Evolutionary conservation across 2,888 invertebrate genomes (phyloP), one percentile per base, ranked within the genome.

Genomic region (Microchrysa polita): DNA sequence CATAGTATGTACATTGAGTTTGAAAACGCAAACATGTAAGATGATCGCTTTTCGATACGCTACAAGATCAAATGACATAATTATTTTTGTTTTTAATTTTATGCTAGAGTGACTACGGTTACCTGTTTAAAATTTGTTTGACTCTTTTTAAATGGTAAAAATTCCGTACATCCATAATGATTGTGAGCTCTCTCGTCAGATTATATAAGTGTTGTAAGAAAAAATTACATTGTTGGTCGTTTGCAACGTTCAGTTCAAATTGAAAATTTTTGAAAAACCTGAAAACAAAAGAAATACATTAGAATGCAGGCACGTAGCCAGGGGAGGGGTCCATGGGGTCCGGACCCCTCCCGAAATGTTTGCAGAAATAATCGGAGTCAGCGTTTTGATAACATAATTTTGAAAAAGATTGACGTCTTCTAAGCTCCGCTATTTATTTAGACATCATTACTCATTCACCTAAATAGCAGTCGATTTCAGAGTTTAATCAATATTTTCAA

Each of bases 251-350:
- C 67, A 84, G 78, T 75, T 80, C 80, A 78, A 84, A 83, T 79
- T 83, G 82, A 76, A 83, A 83, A 78, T 83, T 82, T 77, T 78
- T 80, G 78, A 84, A 84, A 78, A 83, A 84, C 78, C 84, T 84
- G 78, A 69, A 69, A 34, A 34, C 7, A 34, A 34, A 7, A 34
- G 27, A 34, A n/a, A 34, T 34, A 34, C 2, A 23, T 34, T 34
- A 34, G 7, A 7, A n/a, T n/a, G n/a, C n/a, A n/a, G n/a, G n/a
- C n/a, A n/a, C n/a, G n/a, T n/a, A n/a, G n/a, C n/a, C n/a, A n/a
- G n/a, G n/a, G n/a, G n/a, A n/a, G n/a, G n/a, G n/a, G n/a, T n/a
- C n/a, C n/a, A n/a, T n/a, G n/a, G n/a, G n/a, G n/a, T n/a, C n/a
- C n/a, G n/a, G n/a, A n/a, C n/a, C n/a, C n/a, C n/a, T n/a, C n/a